Base-by-base conservation (phyloP, 2,888 invertebrate genomes). In the Acanthococcus lagerstroemiae region DNA sequence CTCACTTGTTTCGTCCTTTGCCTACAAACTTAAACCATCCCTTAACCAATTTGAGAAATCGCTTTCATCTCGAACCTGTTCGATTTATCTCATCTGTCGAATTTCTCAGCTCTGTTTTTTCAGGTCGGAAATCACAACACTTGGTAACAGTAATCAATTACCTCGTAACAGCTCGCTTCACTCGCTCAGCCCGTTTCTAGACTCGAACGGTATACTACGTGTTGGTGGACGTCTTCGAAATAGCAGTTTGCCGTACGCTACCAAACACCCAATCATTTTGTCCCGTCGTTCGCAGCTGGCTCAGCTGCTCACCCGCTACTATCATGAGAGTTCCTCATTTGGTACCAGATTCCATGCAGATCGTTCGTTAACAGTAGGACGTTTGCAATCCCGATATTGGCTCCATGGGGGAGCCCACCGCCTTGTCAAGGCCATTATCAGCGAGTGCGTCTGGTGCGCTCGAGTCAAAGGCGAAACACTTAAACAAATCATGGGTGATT, bases 401-500 rank as follows among this genome's bases (percentile, higher is more conserved):
- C 4, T 58, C 3, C 9, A 25, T 12, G 26, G 26, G 22, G 58
- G 58, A 46, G 21, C 19, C 6, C 21, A n/a, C 25, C 22, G 19
- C 19, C 7, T 55, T 4, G 58, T 46, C 2, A 45, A 7, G 19
- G 24, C 30, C 2, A 17, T 17, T 1, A 25, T 46, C 19, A 5
- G 46, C 4, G 4, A 46, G 9, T 55, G 37, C 19, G 24, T 48
- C 54, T 69, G 21, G 56, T 69, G 56, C 15, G 37, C 50, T n/a
- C 21, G 37, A 1, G 19, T 55, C 27, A 44, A 19, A 2, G 63
- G 46, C 15, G 21, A 57, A 21, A 26, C 26, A 1, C 30, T 48
- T 4, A 22, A 68, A 22, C 67, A 65, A 19, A 7, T 65, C 4
- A 67, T 69, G 69, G 69, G 68, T 12, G 44, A 68, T 45, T 27